Conservation (phyloP, 2,113 vertebrate species). For the Myanophis thanlyinensis region DNA sequence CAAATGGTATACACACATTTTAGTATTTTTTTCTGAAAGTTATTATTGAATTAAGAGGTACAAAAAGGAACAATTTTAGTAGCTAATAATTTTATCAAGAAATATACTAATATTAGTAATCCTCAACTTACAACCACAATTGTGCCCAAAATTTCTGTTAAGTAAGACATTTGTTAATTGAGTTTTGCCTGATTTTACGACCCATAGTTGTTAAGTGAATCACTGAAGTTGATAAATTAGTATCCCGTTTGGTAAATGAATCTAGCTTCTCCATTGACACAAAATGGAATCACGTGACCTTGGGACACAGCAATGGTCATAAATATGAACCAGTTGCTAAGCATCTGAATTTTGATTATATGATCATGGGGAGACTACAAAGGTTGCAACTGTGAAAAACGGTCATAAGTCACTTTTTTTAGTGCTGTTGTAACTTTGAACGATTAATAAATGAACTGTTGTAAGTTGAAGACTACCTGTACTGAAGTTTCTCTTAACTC, state of each 20-base stretch:
- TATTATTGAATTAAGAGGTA: slow-evolving; percentile 6
- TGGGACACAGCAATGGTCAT: not conserved
- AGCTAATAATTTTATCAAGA: not conserved
- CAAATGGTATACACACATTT: not conserved
- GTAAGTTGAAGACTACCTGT: not conserved
- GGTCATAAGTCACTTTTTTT: not conserved
- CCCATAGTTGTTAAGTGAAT: not conserved
- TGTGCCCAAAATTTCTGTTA: not conserved
- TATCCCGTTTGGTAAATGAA: not conserved
- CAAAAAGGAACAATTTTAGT: not conserved
- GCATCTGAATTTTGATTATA: not conserved
- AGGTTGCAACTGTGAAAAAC: not conserved
- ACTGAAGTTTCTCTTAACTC: not conserved
- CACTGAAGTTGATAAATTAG: not conserved
- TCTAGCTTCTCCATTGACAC: not conserved
- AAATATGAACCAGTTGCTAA: not conserved
- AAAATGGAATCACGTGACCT: not conserved
- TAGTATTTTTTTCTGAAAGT: not conserved
- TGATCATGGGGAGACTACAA: not conserved
- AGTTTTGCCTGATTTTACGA: not conserved
- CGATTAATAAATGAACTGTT: not conserved
- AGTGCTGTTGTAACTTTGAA: not conserved
- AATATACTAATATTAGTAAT: not conserved
- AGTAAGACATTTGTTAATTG: not conserved
- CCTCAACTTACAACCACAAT: not conserved